A percentile compares a stretch with the other conserved stretches of the same genome.
phyloP scores from a whole-genome alignment of 2,113 vertebrate species.

The Lichenostomus cassidix region DNA sequence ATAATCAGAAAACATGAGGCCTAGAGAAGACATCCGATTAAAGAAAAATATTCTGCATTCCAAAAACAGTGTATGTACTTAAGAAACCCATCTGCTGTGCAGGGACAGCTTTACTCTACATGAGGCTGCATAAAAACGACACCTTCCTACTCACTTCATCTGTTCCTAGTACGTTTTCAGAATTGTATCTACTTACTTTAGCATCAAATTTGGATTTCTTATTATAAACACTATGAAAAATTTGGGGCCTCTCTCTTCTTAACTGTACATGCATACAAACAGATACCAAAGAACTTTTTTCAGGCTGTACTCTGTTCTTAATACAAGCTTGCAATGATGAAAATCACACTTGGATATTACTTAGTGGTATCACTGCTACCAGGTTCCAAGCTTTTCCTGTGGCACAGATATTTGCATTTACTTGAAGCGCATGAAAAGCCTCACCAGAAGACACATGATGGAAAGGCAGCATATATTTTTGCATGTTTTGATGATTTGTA shows the following conservation, averaged over 20 bases:
- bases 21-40: neutral
- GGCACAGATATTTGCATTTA: neutral
- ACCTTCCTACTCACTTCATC: conserved; percentile 61
- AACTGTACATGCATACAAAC: neutral
- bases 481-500: neutral
- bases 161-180: conserved; percentile 26
- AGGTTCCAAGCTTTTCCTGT: neutral
- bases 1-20: neutral
- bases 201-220: conserved; percentile 15
- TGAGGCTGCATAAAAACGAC: neutral
- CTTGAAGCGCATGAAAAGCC: neutral
- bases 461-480: neutral
- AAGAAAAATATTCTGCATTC: conserved; percentile 10
- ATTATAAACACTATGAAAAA: conserved; percentile 38
- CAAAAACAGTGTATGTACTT: conserved; percentile 11
- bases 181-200: conserved; percentile 24
- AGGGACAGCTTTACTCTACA: conserved; percentile 32
- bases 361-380: neutral
- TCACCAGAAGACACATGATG: neutral
- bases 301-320: neutral
- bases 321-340: neutral
- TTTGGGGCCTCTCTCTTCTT: neutral
- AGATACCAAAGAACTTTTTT: neutral
- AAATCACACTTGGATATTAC: neutral
- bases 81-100: conserved; percentile 46